Conservation (phyloP, 2,113 vertebrate species). For the Amphilophus citrinellus region DNA sequence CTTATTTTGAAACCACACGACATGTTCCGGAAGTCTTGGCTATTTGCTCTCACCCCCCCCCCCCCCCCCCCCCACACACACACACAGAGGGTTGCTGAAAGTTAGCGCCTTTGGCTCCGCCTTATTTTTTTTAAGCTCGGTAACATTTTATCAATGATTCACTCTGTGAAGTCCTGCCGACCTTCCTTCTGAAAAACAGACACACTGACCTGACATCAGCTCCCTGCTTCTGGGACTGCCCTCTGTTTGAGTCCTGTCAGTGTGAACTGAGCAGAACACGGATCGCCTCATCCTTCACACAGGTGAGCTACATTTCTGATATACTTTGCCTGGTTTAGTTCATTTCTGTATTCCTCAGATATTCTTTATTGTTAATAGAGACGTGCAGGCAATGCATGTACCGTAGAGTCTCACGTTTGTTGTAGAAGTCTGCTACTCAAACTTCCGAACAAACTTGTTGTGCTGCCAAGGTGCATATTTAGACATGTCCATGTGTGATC, state of each 20-base stretch:
- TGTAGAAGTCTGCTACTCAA: background rate
- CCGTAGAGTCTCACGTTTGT: background rate
- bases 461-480: background rate
- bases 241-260: background rate
- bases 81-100: background rate
- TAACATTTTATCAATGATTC: conserved; percentile 71
- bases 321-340: background rate
- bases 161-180: conserved; percentile 38
- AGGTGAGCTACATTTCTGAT: conserved; percentile 54
- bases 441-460: background rate
- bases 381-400: background rate
- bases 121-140: conserved; percentile 12
- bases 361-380: background rate
- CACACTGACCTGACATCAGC: conserved; percentile 16
- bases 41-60: background rate
- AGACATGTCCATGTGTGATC: background rate
- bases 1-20: conserved; percentile 38
- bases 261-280: background rate
- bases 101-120: conserved; percentile 28
- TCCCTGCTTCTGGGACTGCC: background rate
- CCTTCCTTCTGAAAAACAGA: conserved; percentile 18
- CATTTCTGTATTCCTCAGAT: background rate
- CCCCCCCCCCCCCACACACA: background rate
- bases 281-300: conserved; percentile 13
- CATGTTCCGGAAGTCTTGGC: background rate